A percentile compares a stretch with the other conserved stretches of the same genome.
These are phyloP conservation scores for Oophaga sylvatica DNA, from an alignment of 2,797 vertebrate genomes.

Conservation along the genomic window DNA sequence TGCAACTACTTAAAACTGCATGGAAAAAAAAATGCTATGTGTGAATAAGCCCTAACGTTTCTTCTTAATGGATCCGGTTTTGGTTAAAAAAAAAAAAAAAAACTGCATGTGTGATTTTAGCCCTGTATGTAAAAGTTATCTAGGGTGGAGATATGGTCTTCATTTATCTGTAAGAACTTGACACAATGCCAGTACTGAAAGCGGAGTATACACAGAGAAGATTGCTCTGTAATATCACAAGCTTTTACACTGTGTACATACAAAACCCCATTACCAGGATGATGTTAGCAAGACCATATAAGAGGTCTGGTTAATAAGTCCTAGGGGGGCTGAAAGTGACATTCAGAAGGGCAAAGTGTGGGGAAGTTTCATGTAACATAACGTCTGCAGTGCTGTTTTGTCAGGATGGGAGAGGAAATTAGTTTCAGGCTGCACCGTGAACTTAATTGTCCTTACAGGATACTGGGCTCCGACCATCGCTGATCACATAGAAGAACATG, in stretches of 20 bases:
- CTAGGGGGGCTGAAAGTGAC: slow-evolving; percentile 9
- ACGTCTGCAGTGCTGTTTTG: not conserved
- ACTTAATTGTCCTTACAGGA: slow-evolving; percentile 48
- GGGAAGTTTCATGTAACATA: slow-evolving; percentile 24
- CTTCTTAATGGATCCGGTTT: too few species aligned
- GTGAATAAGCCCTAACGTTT: too few species aligned
- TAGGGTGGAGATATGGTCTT: too few species aligned
- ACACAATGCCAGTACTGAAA: not conserved
- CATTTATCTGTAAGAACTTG: too few species aligned
- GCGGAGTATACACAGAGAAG: not conserved
- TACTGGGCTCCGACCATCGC: not conserved
- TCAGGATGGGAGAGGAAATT: slow-evolving; percentile 39
- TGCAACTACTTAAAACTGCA: too few species aligned
- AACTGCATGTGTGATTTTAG: too few species aligned
- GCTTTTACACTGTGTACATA: slow-evolving; percentile 3
- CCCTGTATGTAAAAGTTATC: too few species aligned
- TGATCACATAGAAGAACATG: too few species aligned
- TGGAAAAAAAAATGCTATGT: too few species aligned
- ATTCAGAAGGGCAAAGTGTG: not conserved
- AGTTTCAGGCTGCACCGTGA: not conserved
- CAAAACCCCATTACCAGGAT: not conserved
- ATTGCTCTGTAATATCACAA: not conserved
- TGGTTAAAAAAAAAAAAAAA: too few species aligned
- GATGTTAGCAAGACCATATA: not conserved
- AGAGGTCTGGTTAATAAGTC: not conserved